A percentile compares a stretch with the other conserved stretches of the same genome.
Evolutionary conservation across 1,140 invertebrate genomes (phyloP).

Genomic region (Drosophila nasuta): DNA sequence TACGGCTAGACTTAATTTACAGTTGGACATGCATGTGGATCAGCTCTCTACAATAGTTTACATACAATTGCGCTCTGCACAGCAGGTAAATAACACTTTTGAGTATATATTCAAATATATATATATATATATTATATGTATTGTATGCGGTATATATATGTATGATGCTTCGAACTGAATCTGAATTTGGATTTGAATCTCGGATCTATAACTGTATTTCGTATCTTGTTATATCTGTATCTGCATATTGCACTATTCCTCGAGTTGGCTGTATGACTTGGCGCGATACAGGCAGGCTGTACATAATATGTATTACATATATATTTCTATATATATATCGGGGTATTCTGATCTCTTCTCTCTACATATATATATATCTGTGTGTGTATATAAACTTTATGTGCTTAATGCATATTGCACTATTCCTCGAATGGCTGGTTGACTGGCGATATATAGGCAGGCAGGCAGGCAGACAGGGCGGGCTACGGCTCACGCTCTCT

Average conservation of each 20-base stretch:
- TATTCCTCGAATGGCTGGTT: conserved; percentile 71
- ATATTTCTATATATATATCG: too few species aligned
- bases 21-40: conserved; percentile 82
- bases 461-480: conserved; percentile 19
- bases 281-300: conserved; percentile 5
- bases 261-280: conserved; percentile 62
- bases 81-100: conserved; percentile 84
- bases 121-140: conserved; percentile 43
- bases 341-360: too few species aligned
- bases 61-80: conserved; percentile 84
- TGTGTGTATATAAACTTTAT: conserved; percentile 49
- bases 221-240: too few species aligned
- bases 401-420: conserved; percentile 71
- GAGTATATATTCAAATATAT: conserved; percentile 78
- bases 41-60: conserved; percentile 77
- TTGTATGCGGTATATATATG: conserved; percentile 67
- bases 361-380: not conserved
- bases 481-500: not conserved
- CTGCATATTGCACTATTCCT: conserved; percentile 74
- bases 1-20: conserved; percentile 77
- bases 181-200: conserved; percentile 22
- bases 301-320: too few species aligned
- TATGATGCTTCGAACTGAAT: conserved; percentile 1
- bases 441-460: conserved; percentile 28
- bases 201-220: conserved; percentile 29